Conservation (phyloP, 2,113 vertebrate genomes). For the Polypterus bichir region DNA sequence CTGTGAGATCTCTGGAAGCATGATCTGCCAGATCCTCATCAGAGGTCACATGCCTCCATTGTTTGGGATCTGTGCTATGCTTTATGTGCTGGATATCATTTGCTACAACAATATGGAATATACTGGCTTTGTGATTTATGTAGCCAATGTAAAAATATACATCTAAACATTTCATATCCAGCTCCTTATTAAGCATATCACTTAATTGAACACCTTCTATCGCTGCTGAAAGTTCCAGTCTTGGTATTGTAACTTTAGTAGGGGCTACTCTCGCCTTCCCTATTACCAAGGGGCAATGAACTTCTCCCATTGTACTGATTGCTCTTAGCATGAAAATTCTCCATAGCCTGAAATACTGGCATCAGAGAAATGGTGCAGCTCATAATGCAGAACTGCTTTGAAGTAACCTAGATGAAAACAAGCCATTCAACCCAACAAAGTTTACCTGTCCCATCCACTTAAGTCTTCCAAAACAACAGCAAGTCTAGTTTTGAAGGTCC, state of each 20-base stretch:
- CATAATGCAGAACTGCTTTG: not conserved
- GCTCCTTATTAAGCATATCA: too few relatives aligned
- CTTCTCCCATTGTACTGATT: constrained; percentile 8
- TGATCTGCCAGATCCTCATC: constrained; percentile 16
- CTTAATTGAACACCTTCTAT: constrained; percentile 7
- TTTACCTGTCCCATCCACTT: too few relatives aligned
- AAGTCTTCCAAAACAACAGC: too few relatives aligned
- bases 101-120: constrained; percentile 18
- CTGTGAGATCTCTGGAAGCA: constrained; percentile 12
- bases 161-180: constrained; percentile 5
- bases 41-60: constrained; percentile 13
- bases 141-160: constrained; percentile 15
- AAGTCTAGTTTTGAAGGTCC: too few relatives aligned
- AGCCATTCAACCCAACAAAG: too few relatives aligned
- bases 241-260: constrained; percentile 12
- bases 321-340: constrained; percentile 7
- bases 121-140: too few relatives aligned
- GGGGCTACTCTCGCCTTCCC: constrained; percentile 10
- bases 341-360: constrained; percentile 11
- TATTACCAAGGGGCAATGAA: constrained; percentile 9
- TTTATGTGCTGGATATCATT: constrained; percentile 15
- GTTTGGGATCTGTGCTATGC: constrained; percentile 9
- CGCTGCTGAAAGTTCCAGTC: constrained; percentile 8
- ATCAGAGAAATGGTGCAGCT: too few relatives aligned
- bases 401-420: too few relatives aligned